phyloP scores from a whole-genome alignment of 1,140 invertebrate genomes.

The Drosophila kohkoa region DNA sequence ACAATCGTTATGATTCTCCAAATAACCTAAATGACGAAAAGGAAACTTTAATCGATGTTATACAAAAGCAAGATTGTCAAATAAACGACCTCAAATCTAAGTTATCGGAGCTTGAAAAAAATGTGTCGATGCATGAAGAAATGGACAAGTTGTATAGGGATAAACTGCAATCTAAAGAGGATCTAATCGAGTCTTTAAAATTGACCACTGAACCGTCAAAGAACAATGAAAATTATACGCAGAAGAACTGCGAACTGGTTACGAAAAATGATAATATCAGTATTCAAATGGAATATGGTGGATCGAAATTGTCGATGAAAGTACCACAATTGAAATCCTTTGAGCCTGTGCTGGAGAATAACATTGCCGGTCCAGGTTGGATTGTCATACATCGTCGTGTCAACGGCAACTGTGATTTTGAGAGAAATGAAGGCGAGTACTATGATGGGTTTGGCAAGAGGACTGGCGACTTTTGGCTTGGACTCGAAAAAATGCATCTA shows the following conservation, averaged over 20 bases:
- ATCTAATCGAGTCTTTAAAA: constrained; percentile 10
- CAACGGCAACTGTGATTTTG: constrained; percentile 4
- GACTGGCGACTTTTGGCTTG: constrained; percentile 20
- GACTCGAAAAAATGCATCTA: constrained; percentile 9
- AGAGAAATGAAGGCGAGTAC: background rate
- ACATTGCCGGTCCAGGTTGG: constrained; percentile 26
- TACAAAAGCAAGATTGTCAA: constrained; percentile 1
- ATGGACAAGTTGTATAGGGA: constrained; percentile 19
- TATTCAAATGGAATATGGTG: constrained; percentile 12
- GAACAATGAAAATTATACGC: background rate
- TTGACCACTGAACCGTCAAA: background rate
- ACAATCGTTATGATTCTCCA: background rate
- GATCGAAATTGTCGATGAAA: background rate
- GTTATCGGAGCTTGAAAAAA: constrained; percentile 14
- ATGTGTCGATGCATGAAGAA: background rate
- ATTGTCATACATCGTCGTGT: constrained; percentile 24
- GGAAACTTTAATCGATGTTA: background rate
- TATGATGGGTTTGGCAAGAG: background rate
- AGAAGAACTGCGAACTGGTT: background rate
- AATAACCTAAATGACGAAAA: background rate
- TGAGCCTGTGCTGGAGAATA: constrained; percentile 5
- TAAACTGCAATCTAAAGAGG: constrained; percentile 13
- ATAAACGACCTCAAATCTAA: background rate
- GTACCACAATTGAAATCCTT: constrained; percentile 1
- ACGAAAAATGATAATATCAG: background rate